A percentile compares a stretch with the other conserved stretches of the same genome.
Conservation (phyloP, 2,113 vertebrate species). For the Hyperoodon ampullatus region DNA sequence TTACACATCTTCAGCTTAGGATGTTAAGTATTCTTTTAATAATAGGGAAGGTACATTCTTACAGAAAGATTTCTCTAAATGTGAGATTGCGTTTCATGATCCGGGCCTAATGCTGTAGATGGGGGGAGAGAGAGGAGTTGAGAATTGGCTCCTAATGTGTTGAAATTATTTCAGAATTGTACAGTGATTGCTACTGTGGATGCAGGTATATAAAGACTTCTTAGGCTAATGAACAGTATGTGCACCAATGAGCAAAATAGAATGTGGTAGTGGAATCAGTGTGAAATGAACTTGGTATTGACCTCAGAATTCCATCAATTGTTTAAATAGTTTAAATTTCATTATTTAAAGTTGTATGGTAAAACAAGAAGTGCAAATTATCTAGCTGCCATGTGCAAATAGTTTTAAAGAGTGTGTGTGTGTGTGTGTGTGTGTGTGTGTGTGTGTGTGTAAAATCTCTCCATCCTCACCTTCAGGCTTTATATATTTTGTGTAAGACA, state of each 20-base stretch:
- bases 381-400: background rate
- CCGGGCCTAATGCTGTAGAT: background rate
- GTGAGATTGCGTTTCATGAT: background rate
- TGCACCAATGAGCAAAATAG: background rate
- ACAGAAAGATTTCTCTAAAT: background rate
- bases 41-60: background rate
- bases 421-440: background rate
- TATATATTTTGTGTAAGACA: background rate
- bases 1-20: background rate
- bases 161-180: constrained; percentile 6
- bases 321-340: background rate
- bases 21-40: background rate
- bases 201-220: background rate
- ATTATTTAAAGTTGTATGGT: background rate
- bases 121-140: background rate
- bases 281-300: background rate
- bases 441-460: background rate
- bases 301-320: constrained; percentile 23
- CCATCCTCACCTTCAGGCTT: background rate
- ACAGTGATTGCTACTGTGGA: background rate
- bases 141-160: background rate
- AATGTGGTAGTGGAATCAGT: background rate
- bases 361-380: background rate
- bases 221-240: background rate
- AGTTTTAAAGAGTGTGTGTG: background rate